Conservation (phyloP, 1,140 invertebrate genomes). For the Temnothorax curvispinosus region DNA sequence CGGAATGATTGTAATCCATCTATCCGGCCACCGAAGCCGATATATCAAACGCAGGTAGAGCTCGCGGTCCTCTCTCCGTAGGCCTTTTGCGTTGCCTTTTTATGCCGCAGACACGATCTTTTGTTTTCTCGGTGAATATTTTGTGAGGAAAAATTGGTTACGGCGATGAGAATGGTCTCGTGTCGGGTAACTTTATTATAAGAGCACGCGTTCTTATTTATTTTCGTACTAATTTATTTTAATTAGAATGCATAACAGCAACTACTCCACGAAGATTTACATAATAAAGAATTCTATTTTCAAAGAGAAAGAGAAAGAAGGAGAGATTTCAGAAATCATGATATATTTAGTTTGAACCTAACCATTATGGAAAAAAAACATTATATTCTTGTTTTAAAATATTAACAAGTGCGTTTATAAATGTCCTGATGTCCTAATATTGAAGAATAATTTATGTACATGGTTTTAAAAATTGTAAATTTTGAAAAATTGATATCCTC, state of each 20-base stretch:
- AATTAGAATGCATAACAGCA: background rate
- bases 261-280: background rate
- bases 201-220: background rate
- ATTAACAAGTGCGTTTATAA: background rate
- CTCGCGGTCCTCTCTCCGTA: slow-evolving; percentile 66
- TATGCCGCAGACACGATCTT: slow-evolving; percentile 32
- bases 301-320: background rate
- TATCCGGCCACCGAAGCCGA: slow-evolving; percentile 83
- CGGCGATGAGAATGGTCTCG: background rate
- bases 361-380: background rate
- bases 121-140: slow-evolving; percentile 41
- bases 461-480: background rate
- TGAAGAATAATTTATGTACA: background rate
- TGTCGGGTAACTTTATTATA: background rate
- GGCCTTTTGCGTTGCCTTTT: slow-evolving; percentile 36
- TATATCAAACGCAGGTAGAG: slow-evolving; percentile 80
- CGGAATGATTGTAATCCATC: slow-evolving; percentile 85
- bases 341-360: background rate
- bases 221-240: background rate
- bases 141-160: slow-evolving; percentile 23
- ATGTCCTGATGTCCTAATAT: background rate
- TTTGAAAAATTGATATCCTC: background rate
- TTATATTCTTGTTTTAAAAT: background rate
- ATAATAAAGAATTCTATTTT: background rate
- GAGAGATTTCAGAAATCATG: background rate